A percentile compares a stretch with the other conserved stretches of the same genome.
Evolutionary conservation across 2,797 vertebrate genomes (phyloP).

Genomic region (Enteromius mattozi): DNA sequence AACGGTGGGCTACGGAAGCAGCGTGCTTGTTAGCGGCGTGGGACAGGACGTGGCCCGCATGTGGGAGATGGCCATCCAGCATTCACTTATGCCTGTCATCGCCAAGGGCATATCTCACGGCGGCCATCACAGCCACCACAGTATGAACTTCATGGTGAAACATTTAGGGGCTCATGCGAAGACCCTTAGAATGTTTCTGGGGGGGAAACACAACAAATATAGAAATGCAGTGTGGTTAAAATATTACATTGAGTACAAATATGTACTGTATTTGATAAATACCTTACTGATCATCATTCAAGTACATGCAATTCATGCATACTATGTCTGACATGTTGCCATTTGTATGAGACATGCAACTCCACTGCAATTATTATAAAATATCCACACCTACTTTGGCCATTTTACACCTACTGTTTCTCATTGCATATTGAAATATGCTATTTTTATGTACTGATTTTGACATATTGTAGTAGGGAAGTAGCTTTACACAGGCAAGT

Average conservation of each 20-base stretch:
- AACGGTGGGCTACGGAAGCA: conserved; percentile 71
- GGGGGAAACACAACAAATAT: not conserved
- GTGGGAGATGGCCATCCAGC: conserved; percentile 97
- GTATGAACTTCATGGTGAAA: conserved; percentile 76
- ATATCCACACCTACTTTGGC: not conserved
- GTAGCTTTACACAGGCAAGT: no score
- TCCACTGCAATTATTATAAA: not conserved
- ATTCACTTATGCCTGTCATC: conserved; percentile 94
- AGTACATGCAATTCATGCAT: not conserved
- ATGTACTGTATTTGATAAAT: not conserved
- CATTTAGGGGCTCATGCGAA: conserved; percentile 24
- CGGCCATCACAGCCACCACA: conserved; percentile 83
- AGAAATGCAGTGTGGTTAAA: not conserved
- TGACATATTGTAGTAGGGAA: no score
- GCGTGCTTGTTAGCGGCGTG: conserved; percentile 84
- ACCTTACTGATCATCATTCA: not conserved
- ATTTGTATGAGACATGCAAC: not conserved
- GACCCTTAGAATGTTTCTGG: not conserved
- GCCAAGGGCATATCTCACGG: conserved; percentile 85
- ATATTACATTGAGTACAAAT: not conserved
- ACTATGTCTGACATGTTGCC: not conserved
- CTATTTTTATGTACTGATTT: not conserved
- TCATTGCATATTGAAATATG: not conserved
- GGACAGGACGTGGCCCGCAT: conserved; percentile 89
- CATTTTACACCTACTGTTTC: not conserved